These are phyloP conservation scores for Ceratothoa steindachneri DNA, from an alignment of 2,888 invertebrate species.

Conservation along the genomic window DNA sequence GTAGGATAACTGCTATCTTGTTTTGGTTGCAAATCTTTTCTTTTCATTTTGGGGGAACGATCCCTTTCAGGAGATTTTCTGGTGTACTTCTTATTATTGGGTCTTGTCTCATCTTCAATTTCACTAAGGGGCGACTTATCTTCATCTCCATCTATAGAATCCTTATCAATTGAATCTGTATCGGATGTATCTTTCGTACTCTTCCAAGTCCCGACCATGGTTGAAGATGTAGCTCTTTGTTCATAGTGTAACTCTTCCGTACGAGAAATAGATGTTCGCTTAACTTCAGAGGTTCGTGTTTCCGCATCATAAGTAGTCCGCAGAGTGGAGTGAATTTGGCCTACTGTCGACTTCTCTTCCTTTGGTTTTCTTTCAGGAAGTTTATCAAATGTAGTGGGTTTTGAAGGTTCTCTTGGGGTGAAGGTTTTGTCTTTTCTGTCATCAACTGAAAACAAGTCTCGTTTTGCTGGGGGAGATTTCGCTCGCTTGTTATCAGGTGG, in stretches of 20 bases:
- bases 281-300: background rate
- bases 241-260: background rate
- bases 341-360: background rate
- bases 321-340: no score
- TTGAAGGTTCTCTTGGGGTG: background rate
- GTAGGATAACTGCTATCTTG: background rate
- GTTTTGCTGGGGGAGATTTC: background rate
- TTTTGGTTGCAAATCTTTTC: background rate
- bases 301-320: background rate
- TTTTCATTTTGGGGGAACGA: background rate
- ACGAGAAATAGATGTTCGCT: conserved; percentile 6
- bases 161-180: background rate
- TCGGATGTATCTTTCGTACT: background rate
- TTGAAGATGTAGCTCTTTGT: background rate
- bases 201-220: background rate
- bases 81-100: no score
- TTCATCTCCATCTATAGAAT: background rate
- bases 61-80: no score
- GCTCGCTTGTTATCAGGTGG: background rate
- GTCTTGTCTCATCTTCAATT: no score
- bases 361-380: background rate
- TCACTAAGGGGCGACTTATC: background rate
- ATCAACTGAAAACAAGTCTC: background rate
- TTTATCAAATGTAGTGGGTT: background rate
- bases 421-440: background rate